Percentiles rank a stretch among this genome's conserved stretches.
phyloP scores from a whole-genome alignment of 2,888 invertebrate species.

The Lottia gigantea region DNA sequence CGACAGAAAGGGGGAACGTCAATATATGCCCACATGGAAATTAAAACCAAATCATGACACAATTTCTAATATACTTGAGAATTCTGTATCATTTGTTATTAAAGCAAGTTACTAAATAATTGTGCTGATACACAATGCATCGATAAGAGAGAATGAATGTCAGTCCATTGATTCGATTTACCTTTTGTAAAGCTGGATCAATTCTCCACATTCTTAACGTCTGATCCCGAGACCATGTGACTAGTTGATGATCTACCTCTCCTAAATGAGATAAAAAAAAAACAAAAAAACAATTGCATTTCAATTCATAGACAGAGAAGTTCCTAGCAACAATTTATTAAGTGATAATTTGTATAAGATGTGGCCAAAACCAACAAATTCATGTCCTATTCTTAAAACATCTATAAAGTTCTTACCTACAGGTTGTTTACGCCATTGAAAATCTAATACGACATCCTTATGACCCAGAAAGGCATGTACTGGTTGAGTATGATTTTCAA shows the following conservation, averaged over 20 bases:
- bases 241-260: conserved; percentile 81
- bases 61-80: too few relatives aligned
- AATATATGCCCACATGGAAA: too few relatives aligned
- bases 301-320: too few relatives aligned
- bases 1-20: too few relatives aligned
- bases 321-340: neutral
- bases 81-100: too few relatives aligned
- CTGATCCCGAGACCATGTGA: conserved; percentile 96
- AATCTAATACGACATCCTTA: conserved; percentile 92
- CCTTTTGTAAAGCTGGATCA: conserved; percentile 83
- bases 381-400: conserved; percentile 65
- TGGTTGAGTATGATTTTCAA: conserved; percentile 71
- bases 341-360: neutral
- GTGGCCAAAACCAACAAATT: neutral
- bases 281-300: neutral
- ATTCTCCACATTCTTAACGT: conserved; percentile 91
- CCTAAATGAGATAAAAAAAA: conserved; percentile 68
- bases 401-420: conserved; percentile 45
- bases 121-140: too few relatives aligned
- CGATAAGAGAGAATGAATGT: too few relatives aligned
- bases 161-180: too few relatives aligned
- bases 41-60: too few relatives aligned
- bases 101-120: too few relatives aligned
- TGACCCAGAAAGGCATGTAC: conserved; percentile 94
- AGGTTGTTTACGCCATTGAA: conserved; percentile 84